A percentile compares a stretch with the other conserved stretches of the same genome.
These are phyloP conservation scores for Trogon surrucura DNA, from an alignment of 2,113 vertebrate genomes.

Conservation along the genomic window DNA sequence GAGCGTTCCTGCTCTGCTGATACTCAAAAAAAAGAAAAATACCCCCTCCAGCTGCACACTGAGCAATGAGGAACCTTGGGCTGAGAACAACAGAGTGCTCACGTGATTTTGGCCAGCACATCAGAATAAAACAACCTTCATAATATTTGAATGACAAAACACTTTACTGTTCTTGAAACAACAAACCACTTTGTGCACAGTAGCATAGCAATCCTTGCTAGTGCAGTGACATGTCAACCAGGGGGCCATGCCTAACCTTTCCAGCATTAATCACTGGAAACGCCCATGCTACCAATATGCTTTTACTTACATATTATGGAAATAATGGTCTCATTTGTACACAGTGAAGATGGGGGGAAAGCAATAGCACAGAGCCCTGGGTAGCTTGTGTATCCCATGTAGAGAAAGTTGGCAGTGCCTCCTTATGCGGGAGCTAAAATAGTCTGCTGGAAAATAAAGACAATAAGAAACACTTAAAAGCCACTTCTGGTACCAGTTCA, in stretches of 20 bases:
- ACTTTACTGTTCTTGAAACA: neutral
- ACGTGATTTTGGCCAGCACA: neutral
- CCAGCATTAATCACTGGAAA: neutral
- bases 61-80: neutral
- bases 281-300: neutral
- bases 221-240: neutral
- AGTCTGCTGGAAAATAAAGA: neutral
- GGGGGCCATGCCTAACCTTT: neutral
- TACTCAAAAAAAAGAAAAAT: neutral
- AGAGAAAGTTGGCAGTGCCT: neutral
- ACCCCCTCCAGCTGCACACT: neutral
- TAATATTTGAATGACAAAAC: neutral
- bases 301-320: neutral
- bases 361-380: neutral
- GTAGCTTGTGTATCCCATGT: neutral
- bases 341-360: neutral
- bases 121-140: neutral
- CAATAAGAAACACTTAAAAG: neutral
- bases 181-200: neutral
- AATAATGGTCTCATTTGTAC: neutral
- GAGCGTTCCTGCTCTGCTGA: neutral
- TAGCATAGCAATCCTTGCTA: neutral
- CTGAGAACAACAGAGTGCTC: neutral
- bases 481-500: neutral
- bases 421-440: neutral